These are phyloP conservation scores for Scleropages formosus DNA, from an alignment of 2,797 vertebrate species.

Conservation along the genomic window DNA sequence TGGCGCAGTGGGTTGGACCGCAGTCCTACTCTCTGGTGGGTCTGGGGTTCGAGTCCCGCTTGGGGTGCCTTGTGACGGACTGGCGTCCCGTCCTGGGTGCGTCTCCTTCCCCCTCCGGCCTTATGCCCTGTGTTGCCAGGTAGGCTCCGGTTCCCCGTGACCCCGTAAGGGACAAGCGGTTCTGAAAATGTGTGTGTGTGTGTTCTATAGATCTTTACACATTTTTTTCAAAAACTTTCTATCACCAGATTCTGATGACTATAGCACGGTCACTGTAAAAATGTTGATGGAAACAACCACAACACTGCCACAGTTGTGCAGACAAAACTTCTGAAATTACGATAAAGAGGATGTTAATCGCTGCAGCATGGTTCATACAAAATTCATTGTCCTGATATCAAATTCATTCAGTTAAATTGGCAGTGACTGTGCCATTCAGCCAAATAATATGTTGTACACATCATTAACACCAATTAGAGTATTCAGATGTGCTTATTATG, in stretches of 20 bases:
- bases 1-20: too few relatives aligned
- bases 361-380: not conserved
- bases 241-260: not conserved
- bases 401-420: conserved; percentile 33
- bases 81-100: too few relatives aligned
- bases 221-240: not conserved
- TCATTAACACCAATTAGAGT: conserved; percentile 41
- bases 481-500: conserved; percentile 27
- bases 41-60: too few relatives aligned
- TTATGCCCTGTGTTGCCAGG: too few relatives aligned
- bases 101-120: too few relatives aligned
- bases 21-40: too few relatives aligned
- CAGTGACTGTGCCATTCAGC: conserved; percentile 45
- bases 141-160: too few relatives aligned
- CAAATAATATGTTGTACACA: conserved; percentile 43
- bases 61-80: too few relatives aligned
- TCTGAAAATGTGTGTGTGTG: too few relatives aligned
- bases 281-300: not conserved
- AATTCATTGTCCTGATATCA: conserved; percentile 33
- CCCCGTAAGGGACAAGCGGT: too few relatives aligned
- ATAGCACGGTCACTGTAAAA: not conserved
- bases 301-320: not conserved
- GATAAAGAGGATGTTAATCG: not conserved
- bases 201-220: too few relatives aligned
- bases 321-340: conserved; percentile 3